phyloP scores from a whole-genome alignment of 1,140 invertebrate genomes.

The Sogatella furcifera region DNA sequence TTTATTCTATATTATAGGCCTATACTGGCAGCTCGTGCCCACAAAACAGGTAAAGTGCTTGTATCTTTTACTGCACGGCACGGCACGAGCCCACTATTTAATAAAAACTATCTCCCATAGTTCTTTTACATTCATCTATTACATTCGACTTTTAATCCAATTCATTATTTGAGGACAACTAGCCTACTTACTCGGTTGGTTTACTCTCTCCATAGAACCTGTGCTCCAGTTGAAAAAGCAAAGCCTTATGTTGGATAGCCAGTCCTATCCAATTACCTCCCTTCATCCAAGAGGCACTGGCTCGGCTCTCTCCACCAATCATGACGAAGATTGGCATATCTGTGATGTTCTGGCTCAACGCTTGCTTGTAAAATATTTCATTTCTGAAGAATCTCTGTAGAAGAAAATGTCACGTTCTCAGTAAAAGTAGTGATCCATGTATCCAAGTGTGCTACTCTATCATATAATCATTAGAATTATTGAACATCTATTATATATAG shows the following conservation, averaged over 20 bases:
- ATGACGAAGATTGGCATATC: conserved; percentile 71
- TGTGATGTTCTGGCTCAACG: conserved; percentile 33
- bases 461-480: neutral
- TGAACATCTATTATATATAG: conserved; percentile 36
- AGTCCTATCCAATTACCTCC: conserved; percentile 72
- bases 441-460: too few relatives aligned
- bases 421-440: too few relatives aligned
- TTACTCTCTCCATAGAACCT: conserved; percentile 88
- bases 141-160: too few relatives aligned
- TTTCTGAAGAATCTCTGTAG: conserved; percentile 68
- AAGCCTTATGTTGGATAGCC: conserved; percentile 64
- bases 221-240: conserved; percentile 83
- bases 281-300: conserved; percentile 67
- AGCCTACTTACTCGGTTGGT: conserved; percentile 23
- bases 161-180: too few relatives aligned
- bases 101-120: too few relatives aligned
- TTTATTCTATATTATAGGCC: too few relatives aligned
- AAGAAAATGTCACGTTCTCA: neutral
- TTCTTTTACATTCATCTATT: too few relatives aligned
- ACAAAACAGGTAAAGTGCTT: too few relatives aligned
- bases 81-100: too few relatives aligned
- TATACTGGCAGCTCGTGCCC: too few relatives aligned
- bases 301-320: conserved; percentile 75
- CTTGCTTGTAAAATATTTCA: conserved; percentile 49
- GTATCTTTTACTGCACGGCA: too few relatives aligned